These are phyloP conservation scores for Drosophila kanapiae DNA, from an alignment of 1,140 invertebrate species.

Conservation along the genomic window DNA sequence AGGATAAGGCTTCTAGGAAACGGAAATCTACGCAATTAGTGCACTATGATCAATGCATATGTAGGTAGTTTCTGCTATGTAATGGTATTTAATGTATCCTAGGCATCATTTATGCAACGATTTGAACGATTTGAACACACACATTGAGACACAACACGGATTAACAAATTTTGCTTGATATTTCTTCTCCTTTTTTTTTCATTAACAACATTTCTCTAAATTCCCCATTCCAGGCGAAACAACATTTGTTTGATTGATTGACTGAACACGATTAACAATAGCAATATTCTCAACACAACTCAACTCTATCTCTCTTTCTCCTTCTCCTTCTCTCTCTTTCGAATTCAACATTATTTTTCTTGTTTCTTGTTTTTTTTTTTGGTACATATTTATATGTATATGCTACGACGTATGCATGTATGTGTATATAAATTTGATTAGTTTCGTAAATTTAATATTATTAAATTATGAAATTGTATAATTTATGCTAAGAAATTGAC, in stretches of 20 bases:
- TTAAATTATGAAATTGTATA: conserved; percentile 44
- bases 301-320: conserved; percentile 8
- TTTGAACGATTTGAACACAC: conserved; percentile 55
- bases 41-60: conserved; percentile 13
- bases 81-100: conserved; percentile 39
- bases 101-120: conserved; percentile 58
- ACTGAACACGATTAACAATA: conserved; percentile 34
- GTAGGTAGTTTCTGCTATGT: conserved; percentile 26
- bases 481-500: conserved; percentile 53
- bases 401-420: conserved; percentile 28
- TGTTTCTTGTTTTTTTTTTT: conserved; percentile 21
- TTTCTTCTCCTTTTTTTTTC: not conserved
- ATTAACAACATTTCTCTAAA: conserved; percentile 53
- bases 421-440: conserved; percentile 28
- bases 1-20: not conserved
- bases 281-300: conserved; percentile 17
- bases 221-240: conserved; percentile 24
- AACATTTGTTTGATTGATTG: conserved; percentile 37
- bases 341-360: not conserved
- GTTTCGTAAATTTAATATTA: conserved; percentile 2
- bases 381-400: conserved; percentile 37
- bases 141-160: conserved; percentile 52
- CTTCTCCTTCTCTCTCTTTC: not conserved
- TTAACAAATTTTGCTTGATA: conserved; percentile 60
- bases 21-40: conserved; percentile 9